Base-by-base conservation (phyloP, 2,888 invertebrate species). In the Poecilobothrus nobilitatus region DNA sequence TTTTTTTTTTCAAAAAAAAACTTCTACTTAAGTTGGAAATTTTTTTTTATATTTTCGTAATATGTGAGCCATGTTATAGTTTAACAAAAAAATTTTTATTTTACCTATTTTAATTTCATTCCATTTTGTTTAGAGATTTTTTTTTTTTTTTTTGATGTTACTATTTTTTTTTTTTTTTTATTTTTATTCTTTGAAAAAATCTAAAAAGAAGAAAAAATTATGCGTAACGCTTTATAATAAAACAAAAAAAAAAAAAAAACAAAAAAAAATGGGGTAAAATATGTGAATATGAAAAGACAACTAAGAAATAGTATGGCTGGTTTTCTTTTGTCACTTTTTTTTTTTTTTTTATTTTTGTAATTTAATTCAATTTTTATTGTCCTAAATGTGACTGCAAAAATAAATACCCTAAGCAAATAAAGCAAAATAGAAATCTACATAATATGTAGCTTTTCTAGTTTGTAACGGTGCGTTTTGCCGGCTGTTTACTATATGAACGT, bases 41-140 rank as follows among this genome's bases (percentile, higher is more conserved):
- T n/a, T n/a, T n/a, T n/a, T n/a, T n/a, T n/a, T n/a, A n/a, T n/a
- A n/a, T n/a, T n/a, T n/a, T n/a, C n/a, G n/a, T n/a, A n/a, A 53
- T 53, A 53, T 53, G 53, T 53, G 53, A 53, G 53, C 53, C 53
- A 53, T 53, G 53, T 53, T 53, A 53, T 53, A 53, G 53, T 53
- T 53, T 53, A n/a, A n/a, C n/a, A n/a, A n/a, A n/a, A n/a, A n/a
- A n/a, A n/a, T 41, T 12, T 41, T 41, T 41, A 5, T 41, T 27
- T 27, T 27, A 27, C 27, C 9, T 41, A 41, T 41, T 41, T 41
- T 41, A 41, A 41, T 41, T 41, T 41, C 15, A 9, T 27, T 27
- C 27, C 27, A 27, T 27, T 27, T 27, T 27, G 27, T 27, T 27
- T 2, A 27, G 5, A 27, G 27, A 27, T 4, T 27, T 27, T 27